phyloP scores from a whole-genome alignment of 37 sponge, comb jelly and placozoan species.

The Aplysina aerophoba region DNA sequence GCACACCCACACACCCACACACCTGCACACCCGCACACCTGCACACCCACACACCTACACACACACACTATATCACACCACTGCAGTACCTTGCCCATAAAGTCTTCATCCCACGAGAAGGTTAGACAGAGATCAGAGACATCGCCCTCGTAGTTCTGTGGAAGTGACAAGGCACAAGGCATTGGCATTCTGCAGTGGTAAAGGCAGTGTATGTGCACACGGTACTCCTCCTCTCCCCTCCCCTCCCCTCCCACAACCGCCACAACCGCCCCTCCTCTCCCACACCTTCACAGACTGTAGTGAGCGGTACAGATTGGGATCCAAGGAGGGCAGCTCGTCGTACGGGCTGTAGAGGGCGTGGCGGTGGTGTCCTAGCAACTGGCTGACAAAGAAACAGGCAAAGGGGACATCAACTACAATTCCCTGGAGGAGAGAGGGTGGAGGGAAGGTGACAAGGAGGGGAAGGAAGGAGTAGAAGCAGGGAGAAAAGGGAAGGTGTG shows the following conservation, averaged over 20 bases:
- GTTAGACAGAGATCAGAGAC: constrained; percentile 84
- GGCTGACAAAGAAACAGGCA: constrained; percentile 89
- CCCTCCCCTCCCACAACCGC: too few species aligned
- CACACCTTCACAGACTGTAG: constrained; percentile 86
- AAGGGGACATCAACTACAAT: constrained; percentile 94
- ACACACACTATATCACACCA: neutral
- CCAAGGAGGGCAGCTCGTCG: constrained; percentile 94
- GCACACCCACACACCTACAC: neutral
- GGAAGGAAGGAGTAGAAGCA: neutral
- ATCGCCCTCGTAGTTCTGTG: constrained; percentile 84
- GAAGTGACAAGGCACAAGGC: too few species aligned
- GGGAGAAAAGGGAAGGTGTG: neutral
- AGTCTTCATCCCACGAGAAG: constrained; percentile 90
- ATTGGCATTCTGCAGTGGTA: too few species aligned
- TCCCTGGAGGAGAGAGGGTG: constrained; percentile 64
- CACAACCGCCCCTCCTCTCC: neutral
- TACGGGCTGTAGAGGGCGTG: constrained; percentile 80
- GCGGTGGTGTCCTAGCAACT: constrained; percentile 72
- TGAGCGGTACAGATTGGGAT: constrained; percentile 87
- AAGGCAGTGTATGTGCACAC: too few species aligned
- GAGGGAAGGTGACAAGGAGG: neutral
- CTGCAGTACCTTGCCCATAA: constrained; percentile 82
- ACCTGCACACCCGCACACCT: neutral
- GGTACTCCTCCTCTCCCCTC: too few species aligned
- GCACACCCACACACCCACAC: constrained; percentile 3